Conservation (phyloP, 2,888 invertebrate species). For the Girardia tigrina region DNA sequence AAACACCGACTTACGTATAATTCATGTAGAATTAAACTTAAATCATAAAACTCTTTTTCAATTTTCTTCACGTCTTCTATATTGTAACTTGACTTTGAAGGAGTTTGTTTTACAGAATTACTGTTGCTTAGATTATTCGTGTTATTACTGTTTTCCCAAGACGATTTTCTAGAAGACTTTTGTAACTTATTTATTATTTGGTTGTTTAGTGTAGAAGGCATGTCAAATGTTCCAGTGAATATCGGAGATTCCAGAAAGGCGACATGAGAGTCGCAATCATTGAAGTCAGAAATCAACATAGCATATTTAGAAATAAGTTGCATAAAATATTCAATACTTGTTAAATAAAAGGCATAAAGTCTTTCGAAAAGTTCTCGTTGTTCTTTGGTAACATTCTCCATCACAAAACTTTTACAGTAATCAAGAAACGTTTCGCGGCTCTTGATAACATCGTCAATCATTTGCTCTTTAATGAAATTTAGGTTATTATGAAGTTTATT, state of each 20-base stretch:
- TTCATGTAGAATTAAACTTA: constrained; percentile 19
- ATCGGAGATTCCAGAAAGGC: not conserved
- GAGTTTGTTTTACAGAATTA: not conserved
- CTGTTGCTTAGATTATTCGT: not conserved
- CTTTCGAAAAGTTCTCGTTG: constrained; percentile 5
- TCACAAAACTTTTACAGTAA: constrained; percentile 9
- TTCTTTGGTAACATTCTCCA: not conserved
- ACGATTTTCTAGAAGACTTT: not conserved
- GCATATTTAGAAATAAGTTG: constrained; percentile 10
- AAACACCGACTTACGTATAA: not conserved
- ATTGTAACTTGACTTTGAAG: not conserved
- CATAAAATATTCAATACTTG: constrained; percentile 14
- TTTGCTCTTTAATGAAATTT: not conserved
- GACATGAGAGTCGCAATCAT: not conserved
- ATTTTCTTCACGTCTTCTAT: not conserved
- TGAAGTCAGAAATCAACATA: not conserved
- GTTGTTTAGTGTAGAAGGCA: not conserved
- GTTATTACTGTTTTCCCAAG: not conserved
- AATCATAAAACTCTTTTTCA: constrained; percentile 19
- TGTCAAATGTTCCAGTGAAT: not conserved
- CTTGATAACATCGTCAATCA: constrained; percentile 4
- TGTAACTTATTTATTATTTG: not conserved
- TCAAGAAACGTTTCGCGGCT: not conserved
- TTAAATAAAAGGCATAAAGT: constrained; percentile 1
- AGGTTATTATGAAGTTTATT: constrained; percentile 12